Conservation (phyloP, 2,888 invertebrate species). For the Agapostemon virescens region DNA sequence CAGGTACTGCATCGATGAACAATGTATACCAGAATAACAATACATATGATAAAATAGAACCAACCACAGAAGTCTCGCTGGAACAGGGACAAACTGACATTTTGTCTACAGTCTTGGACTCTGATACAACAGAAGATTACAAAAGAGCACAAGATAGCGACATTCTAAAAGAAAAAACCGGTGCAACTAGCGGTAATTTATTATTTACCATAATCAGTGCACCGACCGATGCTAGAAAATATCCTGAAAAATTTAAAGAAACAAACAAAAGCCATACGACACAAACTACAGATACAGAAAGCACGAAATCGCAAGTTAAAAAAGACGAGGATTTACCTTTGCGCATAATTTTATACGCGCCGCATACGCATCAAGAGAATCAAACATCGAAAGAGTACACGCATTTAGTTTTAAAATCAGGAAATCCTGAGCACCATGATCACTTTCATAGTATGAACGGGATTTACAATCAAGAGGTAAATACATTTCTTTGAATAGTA, state of each 20-base stretch:
- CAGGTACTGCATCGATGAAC: not conserved
- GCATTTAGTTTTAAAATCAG: constrained; percentile 71
- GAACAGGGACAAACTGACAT: constrained; percentile 6
- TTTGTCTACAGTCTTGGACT: constrained; percentile 2
- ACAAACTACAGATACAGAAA: not conserved
- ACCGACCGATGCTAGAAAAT: not conserved
- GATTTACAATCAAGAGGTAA: constrained; percentile 31
- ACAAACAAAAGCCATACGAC: not conserved
- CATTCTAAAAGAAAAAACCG: not conserved
- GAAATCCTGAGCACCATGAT: constrained; percentile 69
- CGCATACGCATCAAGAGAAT: constrained; percentile 71
- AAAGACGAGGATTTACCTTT: constrained; percentile 63
- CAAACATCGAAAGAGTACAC: constrained; percentile 68
- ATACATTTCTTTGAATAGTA: not conserved
- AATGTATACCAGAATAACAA: not conserved
- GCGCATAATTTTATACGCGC: constrained; percentile 75
- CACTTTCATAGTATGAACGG: constrained; percentile 58
- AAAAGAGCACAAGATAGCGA: not conserved
- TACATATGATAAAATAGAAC: constrained; percentile 2
- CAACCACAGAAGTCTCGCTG: constrained; percentile 10
- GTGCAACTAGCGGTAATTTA: not conserved
- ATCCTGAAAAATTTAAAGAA: not conserved
- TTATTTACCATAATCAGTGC: not conserved
- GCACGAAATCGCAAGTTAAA: not conserved
- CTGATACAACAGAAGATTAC: constrained; percentile 13